These are phyloP conservation scores for Origma solitaria DNA, from an alignment of 2,113 vertebrate genomes.

Conservation along the genomic window DNA sequence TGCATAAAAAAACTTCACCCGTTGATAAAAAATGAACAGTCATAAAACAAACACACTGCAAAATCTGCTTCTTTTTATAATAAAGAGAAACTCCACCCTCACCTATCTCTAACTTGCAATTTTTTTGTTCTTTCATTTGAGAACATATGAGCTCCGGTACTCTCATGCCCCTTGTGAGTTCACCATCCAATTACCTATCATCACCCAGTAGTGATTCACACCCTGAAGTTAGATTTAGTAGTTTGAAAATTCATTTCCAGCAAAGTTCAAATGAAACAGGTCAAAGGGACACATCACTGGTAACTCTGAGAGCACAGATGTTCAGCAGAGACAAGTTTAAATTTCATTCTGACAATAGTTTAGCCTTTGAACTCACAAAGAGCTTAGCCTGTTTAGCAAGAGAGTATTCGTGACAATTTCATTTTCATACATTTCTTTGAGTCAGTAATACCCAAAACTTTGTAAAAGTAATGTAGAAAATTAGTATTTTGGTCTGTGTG, in stretches of 20 bases:
- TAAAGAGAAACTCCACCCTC: neutral
- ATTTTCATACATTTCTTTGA: neutral
- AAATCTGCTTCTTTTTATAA: conserved; percentile 1
- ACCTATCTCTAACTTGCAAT: neutral
- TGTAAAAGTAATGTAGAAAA: neutral
- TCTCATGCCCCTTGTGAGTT: conserved; percentile 67
- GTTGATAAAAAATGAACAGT: neutral
- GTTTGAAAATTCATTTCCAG: conserved; percentile 55
- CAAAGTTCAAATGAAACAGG: conserved; percentile 68
- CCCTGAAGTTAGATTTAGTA: conserved; percentile 68
- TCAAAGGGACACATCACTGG: conserved; percentile 60
- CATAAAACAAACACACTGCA: conserved; percentile 1
- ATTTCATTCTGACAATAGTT: conserved; percentile 28
- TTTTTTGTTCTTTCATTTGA: conserved; percentile 66
- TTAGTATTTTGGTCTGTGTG: neutral
- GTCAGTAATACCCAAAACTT: neutral
- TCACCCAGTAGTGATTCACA: conserved; percentile 68
- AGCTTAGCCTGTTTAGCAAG: neutral
- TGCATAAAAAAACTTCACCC: neutral
- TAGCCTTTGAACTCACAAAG: neutral
- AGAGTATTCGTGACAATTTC: neutral
- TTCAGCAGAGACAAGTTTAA: conserved; percentile 61
- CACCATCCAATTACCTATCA: conserved; percentile 70
- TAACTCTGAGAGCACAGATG: conserved; percentile 69
- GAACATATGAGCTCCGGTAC: conserved; percentile 43